Base-by-base conservation (phyloP, 2,888 invertebrate genomes). In the Liposcelis brunnea region DNA sequence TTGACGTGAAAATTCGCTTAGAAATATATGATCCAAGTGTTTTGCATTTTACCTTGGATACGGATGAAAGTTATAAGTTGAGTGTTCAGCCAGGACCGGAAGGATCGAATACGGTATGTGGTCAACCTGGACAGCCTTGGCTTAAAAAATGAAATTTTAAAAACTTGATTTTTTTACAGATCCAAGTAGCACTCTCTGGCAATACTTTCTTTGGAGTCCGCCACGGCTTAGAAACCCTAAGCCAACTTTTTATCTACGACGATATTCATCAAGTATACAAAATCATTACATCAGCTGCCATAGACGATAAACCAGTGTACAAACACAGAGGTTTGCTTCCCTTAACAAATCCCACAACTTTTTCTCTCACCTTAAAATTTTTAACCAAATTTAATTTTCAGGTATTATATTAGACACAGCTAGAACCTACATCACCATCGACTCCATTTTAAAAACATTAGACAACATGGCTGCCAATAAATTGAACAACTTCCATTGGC, bases 401-500 rank as follows among this genome's bases (percentile, higher is more conserved):
- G 40, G 94, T 0, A 61, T 95, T 5, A 68, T 89, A 35, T 61
- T 97, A 44, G 97, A 97, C 60, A 91, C 95, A 0, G 73, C 91
- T 0, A 73, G 97, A 32, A 94, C 94, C 61, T 97, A 74, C 59
- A 72, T 84, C 54, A 71, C 75, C 8, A 70, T 85, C 7, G 73
- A 75, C 1, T 65, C 77, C 1, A 80, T 87, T 48, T 75, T 81
- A 55, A 65, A 72, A 12, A 82, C 85, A 8, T 69, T 95, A 54
- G 89, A 90, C 56, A 90, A 75, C 1, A 93, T 94, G 90, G 79
- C 83, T 0, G 75, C 80, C 58, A 83, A 84, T 21, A 95, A 94
- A 61, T 59, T 94, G 55, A 95, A 94, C 59, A 82, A 85, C 0
- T 83, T 95, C 66, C 94, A 95, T 58, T 94, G 93, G 93, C 86